These are phyloP conservation scores for Etia nguti DNA, from an alignment of 2,113 vertebrate species.

Conservation along the genomic window DNA sequence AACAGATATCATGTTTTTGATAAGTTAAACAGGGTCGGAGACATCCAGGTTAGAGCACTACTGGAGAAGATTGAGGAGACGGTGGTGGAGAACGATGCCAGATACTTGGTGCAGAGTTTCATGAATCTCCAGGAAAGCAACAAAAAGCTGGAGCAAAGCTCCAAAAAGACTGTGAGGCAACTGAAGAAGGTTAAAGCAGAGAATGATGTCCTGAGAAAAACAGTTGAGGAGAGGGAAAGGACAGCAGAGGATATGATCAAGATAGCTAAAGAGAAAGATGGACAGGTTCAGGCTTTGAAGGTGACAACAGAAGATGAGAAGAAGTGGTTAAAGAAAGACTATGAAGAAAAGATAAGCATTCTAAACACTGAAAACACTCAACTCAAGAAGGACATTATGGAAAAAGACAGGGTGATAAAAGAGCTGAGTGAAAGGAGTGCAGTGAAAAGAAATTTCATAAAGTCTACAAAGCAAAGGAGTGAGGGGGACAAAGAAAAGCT, in stretches of 20 bases:
- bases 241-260: neutral
- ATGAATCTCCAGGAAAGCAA: neutral
- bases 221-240: neutral
- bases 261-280: neutral
- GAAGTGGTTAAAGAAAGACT: neutral
- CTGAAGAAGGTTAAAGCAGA: neutral
- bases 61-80: conserved; percentile 29
- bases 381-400: neutral
- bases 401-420: neutral
- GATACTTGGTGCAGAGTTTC: neutral
- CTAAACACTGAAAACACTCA: neutral
- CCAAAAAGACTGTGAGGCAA: neutral
- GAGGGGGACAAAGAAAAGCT: neutral
- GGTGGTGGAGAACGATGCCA: neutral
- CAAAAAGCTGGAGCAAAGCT: neutral
- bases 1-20: conserved; percentile 41
- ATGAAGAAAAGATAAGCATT: neutral
- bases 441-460: neutral
- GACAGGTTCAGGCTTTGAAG: neutral
- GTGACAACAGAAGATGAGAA: neutral
- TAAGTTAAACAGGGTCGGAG: neutral
- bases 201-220: neutral
- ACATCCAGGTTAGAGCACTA: conserved; percentile 19
- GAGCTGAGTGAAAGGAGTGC: neutral
- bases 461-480: neutral